Conservation (phyloP, 2,113 vertebrate species). For the Mobula birostris region DNA sequence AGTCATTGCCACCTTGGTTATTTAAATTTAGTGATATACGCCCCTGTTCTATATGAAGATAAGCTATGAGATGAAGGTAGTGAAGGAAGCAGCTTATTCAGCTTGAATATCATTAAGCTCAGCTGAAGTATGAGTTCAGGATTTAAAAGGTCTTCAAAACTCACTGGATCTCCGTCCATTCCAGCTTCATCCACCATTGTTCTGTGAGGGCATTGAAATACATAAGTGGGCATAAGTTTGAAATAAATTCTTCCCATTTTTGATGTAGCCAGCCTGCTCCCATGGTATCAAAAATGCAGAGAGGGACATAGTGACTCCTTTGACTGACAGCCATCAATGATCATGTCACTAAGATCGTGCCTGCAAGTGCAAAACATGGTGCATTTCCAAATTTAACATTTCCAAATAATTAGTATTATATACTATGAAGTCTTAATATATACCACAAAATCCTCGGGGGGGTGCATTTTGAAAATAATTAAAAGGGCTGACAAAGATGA, state of each 20-base stretch:
- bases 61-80: neutral
- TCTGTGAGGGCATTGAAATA: neutral
- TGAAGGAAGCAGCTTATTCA: neutral
- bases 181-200: neutral
- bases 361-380: neutral
- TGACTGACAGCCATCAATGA: neutral
- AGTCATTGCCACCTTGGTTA: neutral
- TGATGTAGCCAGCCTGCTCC: neutral
- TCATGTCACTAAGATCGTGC: neutral
- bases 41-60: constrained; percentile 24
- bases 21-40: constrained; percentile 5
- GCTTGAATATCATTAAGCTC: neutral
- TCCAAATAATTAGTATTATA: neutral
- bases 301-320: neutral
- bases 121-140: neutral
- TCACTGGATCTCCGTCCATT: constrained; percentile 17
- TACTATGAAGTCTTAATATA: neutral
- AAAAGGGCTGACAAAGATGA: neutral
- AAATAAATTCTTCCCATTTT: neutral
- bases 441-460: neutral
- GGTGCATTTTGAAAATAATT: no score
- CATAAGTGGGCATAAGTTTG: neutral
- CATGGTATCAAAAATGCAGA: neutral
- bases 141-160: neutral
- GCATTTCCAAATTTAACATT: neutral